Evolutionary conservation across 2,797 vertebrate species (phyloP).

Genomic region (Sebastes miniatus): DNA sequence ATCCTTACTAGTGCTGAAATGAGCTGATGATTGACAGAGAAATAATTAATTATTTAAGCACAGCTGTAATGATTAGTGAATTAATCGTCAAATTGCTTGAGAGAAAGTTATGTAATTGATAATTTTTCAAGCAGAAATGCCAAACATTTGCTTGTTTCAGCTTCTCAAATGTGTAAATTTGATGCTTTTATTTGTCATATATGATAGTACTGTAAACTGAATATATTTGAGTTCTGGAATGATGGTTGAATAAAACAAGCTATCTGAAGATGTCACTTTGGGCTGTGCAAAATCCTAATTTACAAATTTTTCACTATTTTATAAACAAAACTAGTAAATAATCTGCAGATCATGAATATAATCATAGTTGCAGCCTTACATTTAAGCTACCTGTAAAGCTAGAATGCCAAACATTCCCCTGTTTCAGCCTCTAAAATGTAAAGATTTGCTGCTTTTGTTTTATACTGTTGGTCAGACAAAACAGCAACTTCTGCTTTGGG

Average conservation of each 20-base stretch:
- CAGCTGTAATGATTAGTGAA: conserved; percentile 5
- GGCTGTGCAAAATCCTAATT: neutral
- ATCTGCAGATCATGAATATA: neutral
- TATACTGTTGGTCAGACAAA: neutral
- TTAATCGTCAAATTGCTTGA: conserved; percentile 3
- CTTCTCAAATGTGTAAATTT: neutral
- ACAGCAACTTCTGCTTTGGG: neutral
- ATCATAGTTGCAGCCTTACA: neutral
- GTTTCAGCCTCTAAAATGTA: neutral
- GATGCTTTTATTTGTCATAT: neutral
- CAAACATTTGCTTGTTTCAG: neutral
- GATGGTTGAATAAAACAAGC: neutral
- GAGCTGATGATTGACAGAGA: conserved; percentile 8
- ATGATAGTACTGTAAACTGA: neutral
- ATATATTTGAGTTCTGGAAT: neutral
- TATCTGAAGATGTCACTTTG: neutral
- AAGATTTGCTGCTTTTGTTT: neutral
- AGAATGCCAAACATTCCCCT: neutral
- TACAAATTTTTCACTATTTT: neutral
- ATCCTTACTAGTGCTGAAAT: conserved; percentile 3
- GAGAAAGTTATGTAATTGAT: conserved; percentile 1
- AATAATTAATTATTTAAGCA: conserved; percentile 4
- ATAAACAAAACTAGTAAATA: neutral
- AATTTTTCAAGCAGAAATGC: neutral
- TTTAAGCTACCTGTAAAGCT: neutral